phyloP scores from a whole-genome alignment of 2,888 invertebrate genomes.

The Carabus problematicus region DNA sequence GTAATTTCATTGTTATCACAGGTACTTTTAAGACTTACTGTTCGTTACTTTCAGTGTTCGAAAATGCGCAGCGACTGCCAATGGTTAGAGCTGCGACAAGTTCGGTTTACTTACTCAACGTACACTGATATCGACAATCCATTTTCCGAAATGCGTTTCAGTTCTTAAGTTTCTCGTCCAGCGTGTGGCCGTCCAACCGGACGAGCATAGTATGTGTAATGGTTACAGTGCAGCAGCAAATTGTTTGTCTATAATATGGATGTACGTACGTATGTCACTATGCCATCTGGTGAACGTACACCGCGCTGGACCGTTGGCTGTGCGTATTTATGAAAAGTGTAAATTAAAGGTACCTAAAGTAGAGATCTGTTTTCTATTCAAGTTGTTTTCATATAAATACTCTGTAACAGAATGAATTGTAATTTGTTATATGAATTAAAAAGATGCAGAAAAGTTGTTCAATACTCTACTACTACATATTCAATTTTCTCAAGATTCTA shows the following conservation, averaged over 20 bases:
- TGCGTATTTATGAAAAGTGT: constrained; percentile 33
- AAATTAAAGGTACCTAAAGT: constrained; percentile 37
- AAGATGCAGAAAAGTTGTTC: constrained; percentile 36
- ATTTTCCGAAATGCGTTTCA: constrained; percentile 35
- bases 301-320: constrained; percentile 21
- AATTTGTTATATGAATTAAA: constrained; percentile 55
- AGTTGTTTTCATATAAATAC: constrained; percentile 39
- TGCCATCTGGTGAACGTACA: neutral
- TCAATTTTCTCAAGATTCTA: constrained; percentile 42
- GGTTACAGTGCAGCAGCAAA: too few relatives aligned
- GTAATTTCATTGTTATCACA: constrained; percentile 40
- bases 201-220: neutral
- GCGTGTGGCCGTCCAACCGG: neutral
- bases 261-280: too few relatives aligned
- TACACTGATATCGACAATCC: constrained; percentile 37
- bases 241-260: too few relatives aligned
- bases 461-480: constrained; percentile 26
- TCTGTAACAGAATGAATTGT: constrained; percentile 60
- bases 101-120: neutral
- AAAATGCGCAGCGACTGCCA: constrained; percentile 23
- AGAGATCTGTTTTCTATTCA: constrained; percentile 40
- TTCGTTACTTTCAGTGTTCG: constrained; percentile 34
- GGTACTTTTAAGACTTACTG: constrained; percentile 40
- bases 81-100: too few relatives aligned
- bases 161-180: constrained; percentile 23